Percentiles rank a stretch among this genome's conserved stretches.
Evolutionary conservation across 2,797 vertebrate species (phyloP).

Genomic region (Neoniphon sammara): DNA sequence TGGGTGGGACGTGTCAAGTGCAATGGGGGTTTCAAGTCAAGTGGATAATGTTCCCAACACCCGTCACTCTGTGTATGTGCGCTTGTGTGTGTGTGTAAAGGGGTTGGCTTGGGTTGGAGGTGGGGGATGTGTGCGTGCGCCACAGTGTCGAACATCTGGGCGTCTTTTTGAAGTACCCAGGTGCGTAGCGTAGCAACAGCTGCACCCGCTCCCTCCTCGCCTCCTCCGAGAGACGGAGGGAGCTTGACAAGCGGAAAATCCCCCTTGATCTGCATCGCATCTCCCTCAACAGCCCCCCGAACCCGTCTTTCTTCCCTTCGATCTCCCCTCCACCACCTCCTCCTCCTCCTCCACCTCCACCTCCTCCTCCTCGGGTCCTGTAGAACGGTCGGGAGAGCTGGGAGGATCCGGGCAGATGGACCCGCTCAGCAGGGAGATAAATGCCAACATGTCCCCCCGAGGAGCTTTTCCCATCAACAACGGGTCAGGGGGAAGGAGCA

Average conservation of each 20-base stretch:
- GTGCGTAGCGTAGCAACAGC: conserved; percentile 75
- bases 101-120: conserved; percentile 25
- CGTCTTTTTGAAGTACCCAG: conserved; percentile 80
- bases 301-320: conserved; percentile 5
- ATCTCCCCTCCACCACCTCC: conserved; percentile 11
- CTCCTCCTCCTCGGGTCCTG: conserved; percentile 16
- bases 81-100: conserved; percentile 12
- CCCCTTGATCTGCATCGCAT: conserved; percentile 62
- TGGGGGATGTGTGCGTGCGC: conserved; percentile 42
- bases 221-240: conserved; percentile 63
- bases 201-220: conserved; percentile 67
- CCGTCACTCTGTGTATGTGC: conserved; percentile 30
- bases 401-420: conserved; percentile 68
- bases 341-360: conserved; percentile 5
- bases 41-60: conserved; percentile 70
- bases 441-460: conserved; percentile 53
- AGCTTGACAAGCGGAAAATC: conserved; percentile 77
- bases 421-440: conserved; percentile 73
- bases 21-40: conserved; percentile 69
- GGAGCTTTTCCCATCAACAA: conserved; percentile 68
- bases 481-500: conserved; percentile 61
- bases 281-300: background rate
- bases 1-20: conserved; percentile 67
- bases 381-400: background rate
- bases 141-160: conserved; percentile 76